phyloP scores from a whole-genome alignment of 1,140 invertebrate genomes.

The Drosophila virilis region DNA sequence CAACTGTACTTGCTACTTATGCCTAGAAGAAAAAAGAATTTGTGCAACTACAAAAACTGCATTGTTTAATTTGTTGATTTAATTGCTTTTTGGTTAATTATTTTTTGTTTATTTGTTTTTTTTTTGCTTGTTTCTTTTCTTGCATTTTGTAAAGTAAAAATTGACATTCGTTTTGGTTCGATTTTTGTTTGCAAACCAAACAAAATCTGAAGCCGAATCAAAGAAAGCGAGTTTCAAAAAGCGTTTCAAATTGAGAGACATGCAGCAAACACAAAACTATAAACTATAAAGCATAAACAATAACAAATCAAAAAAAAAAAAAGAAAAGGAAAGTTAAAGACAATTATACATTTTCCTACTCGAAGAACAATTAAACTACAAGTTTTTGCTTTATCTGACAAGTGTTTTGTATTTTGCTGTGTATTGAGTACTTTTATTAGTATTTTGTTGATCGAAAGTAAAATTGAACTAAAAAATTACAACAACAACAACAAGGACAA shows the following conservation, averaged over 20 bases:
- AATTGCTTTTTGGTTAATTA: background rate
- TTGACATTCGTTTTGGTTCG: slow-evolving; percentile 73
- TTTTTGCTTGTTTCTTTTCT: slow-evolving; percentile 16
- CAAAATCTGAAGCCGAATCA: slow-evolving; percentile 34
- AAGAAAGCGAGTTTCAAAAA: slow-evolving; percentile 51
- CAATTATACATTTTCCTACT: slow-evolving; percentile 37
- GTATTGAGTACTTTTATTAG: slow-evolving; percentile 40
- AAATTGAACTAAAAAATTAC: slow-evolving; percentile 67
- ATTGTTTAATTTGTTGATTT: background rate
- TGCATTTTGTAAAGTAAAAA: slow-evolving; percentile 50
- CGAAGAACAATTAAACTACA: slow-evolving; percentile 77
- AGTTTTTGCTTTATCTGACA: slow-evolving; percentile 65
- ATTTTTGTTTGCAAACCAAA: slow-evolving; percentile 32
- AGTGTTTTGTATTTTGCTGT: slow-evolving; percentile 60
- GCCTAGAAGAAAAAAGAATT: slow-evolving; percentile 31
- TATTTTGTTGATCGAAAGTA: slow-evolving; percentile 55
- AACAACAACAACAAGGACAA: slow-evolving; percentile 60
- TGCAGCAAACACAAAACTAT: slow-evolving; percentile 52
- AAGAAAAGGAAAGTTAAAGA: background rate
- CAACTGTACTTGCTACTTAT: slow-evolving; percentile 48
- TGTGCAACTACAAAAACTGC: slow-evolving; percentile 52
- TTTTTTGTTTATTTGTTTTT: no score
- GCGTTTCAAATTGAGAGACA: slow-evolving; percentile 45
- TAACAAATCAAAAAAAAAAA: background rate
- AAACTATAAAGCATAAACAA: slow-evolving; percentile 50